Evolutionary conservation across 2,113 vertebrate species (phyloP).

Genomic region (Prolemur simus): DNA sequence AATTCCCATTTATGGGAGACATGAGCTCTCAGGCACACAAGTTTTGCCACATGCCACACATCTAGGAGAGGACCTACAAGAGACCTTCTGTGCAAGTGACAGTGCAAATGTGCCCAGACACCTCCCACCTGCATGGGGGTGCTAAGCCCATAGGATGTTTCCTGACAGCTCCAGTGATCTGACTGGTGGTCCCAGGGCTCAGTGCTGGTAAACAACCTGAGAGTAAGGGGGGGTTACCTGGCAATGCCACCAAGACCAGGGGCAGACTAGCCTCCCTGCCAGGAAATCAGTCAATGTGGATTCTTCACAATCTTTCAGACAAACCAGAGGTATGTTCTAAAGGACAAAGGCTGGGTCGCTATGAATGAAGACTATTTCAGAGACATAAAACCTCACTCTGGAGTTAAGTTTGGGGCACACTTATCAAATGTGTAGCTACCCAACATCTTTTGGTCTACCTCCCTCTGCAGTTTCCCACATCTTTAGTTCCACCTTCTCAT

Average conservation of each 20-base stretch:
- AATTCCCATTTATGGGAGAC: background rate
- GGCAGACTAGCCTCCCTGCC: background rate
- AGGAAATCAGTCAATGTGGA: background rate
- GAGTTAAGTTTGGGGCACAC: background rate
- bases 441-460: background rate
- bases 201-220: background rate
- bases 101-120: background rate
- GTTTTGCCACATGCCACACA: background rate
- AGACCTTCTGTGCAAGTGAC: background rate
- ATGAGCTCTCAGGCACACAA: background rate
- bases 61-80: background rate
- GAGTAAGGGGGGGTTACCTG: fast-evolving
- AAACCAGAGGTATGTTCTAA: background rate
- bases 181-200: background rate
- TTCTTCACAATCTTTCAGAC: background rate
- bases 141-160: background rate
- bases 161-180: background rate
- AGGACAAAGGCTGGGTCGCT: background rate
- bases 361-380: background rate
- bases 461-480: background rate
- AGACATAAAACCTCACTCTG: background rate
- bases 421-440: background rate
- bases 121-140: background rate
- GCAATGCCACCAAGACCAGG: background rate
- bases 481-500: background rate